Evolutionary conservation across 2,113 vertebrate species (phyloP), one percentile per base, ranked within the genome.

Genomic region (Neoarius graeffei): DNA sequence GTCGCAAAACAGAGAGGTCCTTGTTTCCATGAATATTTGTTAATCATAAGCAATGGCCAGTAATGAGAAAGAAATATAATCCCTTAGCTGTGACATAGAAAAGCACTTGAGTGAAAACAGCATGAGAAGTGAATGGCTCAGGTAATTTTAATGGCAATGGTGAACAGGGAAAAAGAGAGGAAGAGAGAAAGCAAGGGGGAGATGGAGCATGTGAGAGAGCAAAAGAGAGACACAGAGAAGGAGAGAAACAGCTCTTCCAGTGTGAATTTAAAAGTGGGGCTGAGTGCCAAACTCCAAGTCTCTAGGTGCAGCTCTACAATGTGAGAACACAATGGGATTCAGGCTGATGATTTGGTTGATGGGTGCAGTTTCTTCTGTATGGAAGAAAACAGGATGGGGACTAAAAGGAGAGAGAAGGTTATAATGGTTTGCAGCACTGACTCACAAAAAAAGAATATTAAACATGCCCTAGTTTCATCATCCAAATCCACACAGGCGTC

Each of bases 121-220:
- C 57, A 81, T 87, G 86, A 90, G 57, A 82, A 88, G 76, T 64
- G 79, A 83, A 88, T n/a, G 59, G 83, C 88, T 79, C 17, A 52
- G 71, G 57, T 81, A 20, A 89, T 91, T 86, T 88, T 30, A 84
- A 84, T 59, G 17, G 85, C 42, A 54, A 62, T 25, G 54, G 5
- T 7, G 62, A 20, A 69, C 5, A 25, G 71, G 85, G 64, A 25
- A 66, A 66, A 59, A 35, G 76, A 76, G 89, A 27, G 79, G 85
- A 89, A 89, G 88, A 85, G 81, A 91, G 86, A 91, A 88, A 87
- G 88, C 85, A 89, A 91, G 90, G 91, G 80, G 76, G 83, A 17
- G 7, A 50, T 81, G 77, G 80, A 85, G 79, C 89, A 85, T 56
- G 56, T 64, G 27, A 69, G 86, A 74, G 59, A 23, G 59, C 91